Evolutionary conservation across 2,888 invertebrate genomes (phyloP).

Genomic region (Meteorus colon): DNA sequence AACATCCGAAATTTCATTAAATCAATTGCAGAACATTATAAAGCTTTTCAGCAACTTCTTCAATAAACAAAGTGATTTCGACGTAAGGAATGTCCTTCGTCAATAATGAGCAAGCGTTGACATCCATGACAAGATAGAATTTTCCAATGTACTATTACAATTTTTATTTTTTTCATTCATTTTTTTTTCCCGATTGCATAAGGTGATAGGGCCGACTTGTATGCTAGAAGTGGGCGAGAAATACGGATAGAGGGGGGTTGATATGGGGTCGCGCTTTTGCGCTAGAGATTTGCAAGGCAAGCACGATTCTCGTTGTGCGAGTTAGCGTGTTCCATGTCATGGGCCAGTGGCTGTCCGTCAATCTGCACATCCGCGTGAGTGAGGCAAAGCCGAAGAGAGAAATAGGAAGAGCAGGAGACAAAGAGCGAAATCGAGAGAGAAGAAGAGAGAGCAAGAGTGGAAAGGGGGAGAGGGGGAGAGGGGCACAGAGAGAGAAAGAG

Average conservation of each 20-base stretch:
- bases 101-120: too few relatives aligned
- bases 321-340: slow-evolving; percentile 57
- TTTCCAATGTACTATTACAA: neutral
- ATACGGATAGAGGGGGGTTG: neutral
- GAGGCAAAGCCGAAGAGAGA: slow-evolving; percentile 15
- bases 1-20: too few relatives aligned
- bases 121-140: too few relatives aligned
- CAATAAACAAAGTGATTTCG: too few relatives aligned
- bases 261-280: slow-evolving; percentile 10
- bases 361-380: slow-evolving; percentile 56
- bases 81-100: too few relatives aligned
- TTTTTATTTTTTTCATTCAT: neutral
- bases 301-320: slow-evolving; percentile 43
- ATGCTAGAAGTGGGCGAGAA: neutral
- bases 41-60: too few relatives aligned
- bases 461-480: slow-evolving; percentile 21
- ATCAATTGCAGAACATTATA: too few relatives aligned
- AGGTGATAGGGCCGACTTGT: neutral
- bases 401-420: slow-evolving; percentile 2
- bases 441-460: neutral
- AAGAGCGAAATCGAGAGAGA: neutral
- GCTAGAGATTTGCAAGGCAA: slow-evolving; percentile 45
- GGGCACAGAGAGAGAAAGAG: neutral
- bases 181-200: neutral
- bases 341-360: slow-evolving; percentile 69